Percentiles rank a stretch among this genome's conserved stretches.
These are phyloP conservation scores for Cydia fagiglandana DNA, from an alignment of 1,140 invertebrate genomes.

Conservation along the genomic window DNA sequence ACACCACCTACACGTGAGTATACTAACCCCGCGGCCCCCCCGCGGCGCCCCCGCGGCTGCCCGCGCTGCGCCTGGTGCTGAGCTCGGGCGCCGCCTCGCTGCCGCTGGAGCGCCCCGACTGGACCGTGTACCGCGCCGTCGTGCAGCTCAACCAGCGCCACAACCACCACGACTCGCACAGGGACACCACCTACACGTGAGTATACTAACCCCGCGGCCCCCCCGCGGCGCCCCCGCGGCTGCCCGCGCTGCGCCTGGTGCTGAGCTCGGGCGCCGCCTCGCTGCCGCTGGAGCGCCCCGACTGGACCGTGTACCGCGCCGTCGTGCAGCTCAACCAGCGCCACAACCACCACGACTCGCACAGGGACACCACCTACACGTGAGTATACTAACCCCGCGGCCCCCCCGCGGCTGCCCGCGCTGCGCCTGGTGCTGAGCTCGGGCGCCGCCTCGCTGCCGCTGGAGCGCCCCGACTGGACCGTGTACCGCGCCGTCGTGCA, in stretches of 20 bases:
- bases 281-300: conserved; percentile 88
- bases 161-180: conserved; percentile 59
- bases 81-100: conserved; percentile 87
- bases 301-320: conserved; percentile 95
- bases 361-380: conserved; percentile 75
- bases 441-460: conserved; percentile 89
- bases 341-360: conserved; percentile 56
- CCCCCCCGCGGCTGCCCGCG: conserved; percentile 52
- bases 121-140: conserved; percentile 96
- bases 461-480: conserved; percentile 91
- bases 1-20: conserved; percentile 73
- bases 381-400: conserved; percentile 41
- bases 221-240: conserved; percentile 36
- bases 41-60: conserved; percentile 45
- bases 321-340: conserved; percentile 86
- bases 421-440: conserved; percentile 64
- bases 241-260: conserved; percentile 67
- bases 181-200: conserved; percentile 75
- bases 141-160: conserved; percentile 83
- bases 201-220: conserved; percentile 34
- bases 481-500: conserved; percentile 96
- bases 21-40: neutral
- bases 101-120: conserved; percentile 88
- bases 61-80: conserved; percentile 65
- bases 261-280: conserved; percentile 85